Percentiles rank a stretch among this genome's conserved stretches.
Evolutionary conservation across 2,888 invertebrate species (phyloP).

Genomic region (Ferrisia virgata): DNA sequence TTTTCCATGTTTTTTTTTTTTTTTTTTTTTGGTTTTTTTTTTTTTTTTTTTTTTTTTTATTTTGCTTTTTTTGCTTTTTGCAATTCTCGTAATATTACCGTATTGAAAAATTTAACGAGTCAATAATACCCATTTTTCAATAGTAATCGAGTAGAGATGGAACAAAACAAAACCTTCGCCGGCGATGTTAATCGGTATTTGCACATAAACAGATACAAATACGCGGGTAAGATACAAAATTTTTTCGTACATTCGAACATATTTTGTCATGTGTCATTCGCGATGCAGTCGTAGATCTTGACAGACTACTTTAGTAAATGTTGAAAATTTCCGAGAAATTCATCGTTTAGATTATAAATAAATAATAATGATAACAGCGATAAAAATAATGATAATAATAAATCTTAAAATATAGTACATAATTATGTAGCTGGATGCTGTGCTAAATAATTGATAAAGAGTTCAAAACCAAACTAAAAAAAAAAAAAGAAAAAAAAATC

Average conservation of each 20-base stretch:
- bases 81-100: background rate
- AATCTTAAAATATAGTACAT: slow-evolving; percentile 32
- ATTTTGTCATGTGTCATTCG: background rate
- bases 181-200: background rate
- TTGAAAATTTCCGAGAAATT: slow-evolving; percentile 6
- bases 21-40: too few species aligned
- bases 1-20: too few species aligned
- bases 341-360: background rate
- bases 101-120: background rate
- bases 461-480: background rate
- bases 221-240: background rate
- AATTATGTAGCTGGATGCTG: slow-evolving; percentile 22
- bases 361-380: slow-evolving; percentile 19
- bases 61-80: background rate
- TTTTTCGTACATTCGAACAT: background rate
- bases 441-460: background rate
- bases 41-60: too few species aligned
- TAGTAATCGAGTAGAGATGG: background rate
- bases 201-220: too few species aligned
- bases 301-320: slow-evolving; percentile 6
- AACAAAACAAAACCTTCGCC: background rate
- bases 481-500: background rate
- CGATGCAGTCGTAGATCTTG: slow-evolving; percentile 10
- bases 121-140: background rate
- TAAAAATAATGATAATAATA: slow-evolving; percentile 19